Percentiles rank a stretch among this genome's conserved stretches.
phyloP scores from a whole-genome alignment of 2,888 invertebrate species.

The Drosophila neotestacea region DNA sequence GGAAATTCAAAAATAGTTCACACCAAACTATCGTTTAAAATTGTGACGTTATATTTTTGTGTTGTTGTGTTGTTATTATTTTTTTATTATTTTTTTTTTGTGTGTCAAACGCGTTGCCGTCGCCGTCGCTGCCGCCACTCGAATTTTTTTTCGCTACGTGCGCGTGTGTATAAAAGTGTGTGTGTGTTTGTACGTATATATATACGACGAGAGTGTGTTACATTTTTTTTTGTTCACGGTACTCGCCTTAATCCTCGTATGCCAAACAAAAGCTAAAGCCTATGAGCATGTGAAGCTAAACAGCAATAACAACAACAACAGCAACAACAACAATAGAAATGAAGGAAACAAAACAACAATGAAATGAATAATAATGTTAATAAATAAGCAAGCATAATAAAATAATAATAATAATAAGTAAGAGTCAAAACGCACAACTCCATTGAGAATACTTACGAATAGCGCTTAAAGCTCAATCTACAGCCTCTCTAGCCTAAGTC shows the following conservation, averaged over 20 bases:
- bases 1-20: conserved; percentile 18
- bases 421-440: conserved; percentile 42
- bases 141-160: conserved; percentile 40
- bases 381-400: conserved; percentile 5
- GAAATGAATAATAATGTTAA: conserved; percentile 1
- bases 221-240: conserved; percentile 37
- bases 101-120: conserved; percentile 40
- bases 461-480: conserved; percentile 32
- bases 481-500: conserved; percentile 34
- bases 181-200: conserved; percentile 15
- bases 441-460: conserved; percentile 18
- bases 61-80: background rate
- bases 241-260: conserved; percentile 40
- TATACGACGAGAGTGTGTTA: conserved; percentile 34
- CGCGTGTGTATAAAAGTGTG: conserved; percentile 13
- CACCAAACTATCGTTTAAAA: conserved; percentile 10
- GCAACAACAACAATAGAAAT: background rate
- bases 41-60: conserved; percentile 18
- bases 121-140: conserved; percentile 39
- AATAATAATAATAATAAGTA: conserved; percentile 8
- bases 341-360: conserved; percentile 10
- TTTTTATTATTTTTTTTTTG: conserved; percentile 27
- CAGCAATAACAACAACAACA: conserved; percentile 7
- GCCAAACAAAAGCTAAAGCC: conserved; percentile 50
- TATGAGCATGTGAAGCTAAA: conserved; percentile 29